Percentiles rank a stretch among this genome's conserved stretches.
Conservation (phyloP, 1,140 invertebrate genomes). For the Zaprionus ornatus region DNA sequence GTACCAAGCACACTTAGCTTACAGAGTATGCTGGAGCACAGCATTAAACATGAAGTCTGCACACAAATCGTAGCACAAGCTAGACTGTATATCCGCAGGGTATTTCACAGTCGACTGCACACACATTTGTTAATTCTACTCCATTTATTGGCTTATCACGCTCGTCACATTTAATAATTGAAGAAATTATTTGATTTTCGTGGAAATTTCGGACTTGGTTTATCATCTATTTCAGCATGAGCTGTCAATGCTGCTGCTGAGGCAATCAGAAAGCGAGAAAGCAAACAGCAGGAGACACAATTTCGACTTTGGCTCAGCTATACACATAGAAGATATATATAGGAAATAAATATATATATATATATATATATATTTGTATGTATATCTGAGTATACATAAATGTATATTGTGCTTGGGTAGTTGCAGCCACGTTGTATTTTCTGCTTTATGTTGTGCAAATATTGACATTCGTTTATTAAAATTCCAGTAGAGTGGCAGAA, state of each 20-base stretch:
- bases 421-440: slow-evolving; percentile 71
- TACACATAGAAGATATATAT: not conserved
- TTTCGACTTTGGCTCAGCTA: slow-evolving; percentile 28
- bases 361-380: slow-evolving; percentile 13
- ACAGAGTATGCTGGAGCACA: too few relatives aligned
- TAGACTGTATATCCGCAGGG: not conserved
- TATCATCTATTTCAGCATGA: slow-evolving; percentile 9
- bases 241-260: slow-evolving; percentile 2
- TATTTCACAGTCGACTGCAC: not conserved
- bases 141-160: slow-evolving; percentile 15
- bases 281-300: slow-evolving; percentile 52
- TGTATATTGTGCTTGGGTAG: slow-evolving; percentile 25
- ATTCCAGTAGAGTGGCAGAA: slow-evolving; percentile 61
- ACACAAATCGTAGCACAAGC: too few relatives aligned
- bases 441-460: slow-evolving; percentile 82
- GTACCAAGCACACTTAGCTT: too few relatives aligned
- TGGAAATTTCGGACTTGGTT: slow-evolving; percentile 8
- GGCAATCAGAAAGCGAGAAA: slow-evolving; percentile 35
- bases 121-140: not conserved
- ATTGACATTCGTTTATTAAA: slow-evolving; percentile 83
- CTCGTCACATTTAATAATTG: slow-evolving; percentile 8
- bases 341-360: not conserved
- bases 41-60: too few relatives aligned
- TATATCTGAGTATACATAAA: slow-evolving; percentile 6
- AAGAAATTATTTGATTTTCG: slow-evolving; percentile 24